phyloP scores from a whole-genome alignment of 2,113 vertebrate genomes.

The Hemiprocne comata region DNA sequence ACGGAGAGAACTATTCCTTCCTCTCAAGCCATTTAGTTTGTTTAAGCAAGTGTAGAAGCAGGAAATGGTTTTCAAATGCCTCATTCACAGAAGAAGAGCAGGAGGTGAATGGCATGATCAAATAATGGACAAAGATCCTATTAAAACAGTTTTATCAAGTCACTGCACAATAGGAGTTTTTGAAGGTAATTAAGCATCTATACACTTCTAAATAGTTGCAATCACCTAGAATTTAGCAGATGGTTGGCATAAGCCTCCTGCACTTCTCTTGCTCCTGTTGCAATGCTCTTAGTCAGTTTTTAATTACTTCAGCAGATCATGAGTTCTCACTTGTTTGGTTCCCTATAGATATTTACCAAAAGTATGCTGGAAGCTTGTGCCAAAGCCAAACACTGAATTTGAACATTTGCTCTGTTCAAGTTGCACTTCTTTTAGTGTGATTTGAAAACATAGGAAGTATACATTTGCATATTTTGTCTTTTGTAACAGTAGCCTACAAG shows the following conservation, averaged over 20 bases:
- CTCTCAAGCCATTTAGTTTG: background rate
- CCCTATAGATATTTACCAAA: background rate
- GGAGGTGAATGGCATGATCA: background rate
- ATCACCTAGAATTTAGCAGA: background rate
- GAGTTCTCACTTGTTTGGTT: background rate
- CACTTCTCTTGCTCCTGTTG: background rate
- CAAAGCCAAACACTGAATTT: background rate
- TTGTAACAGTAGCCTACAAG: background rate
- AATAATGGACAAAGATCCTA: background rate
- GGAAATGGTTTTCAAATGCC: background rate
- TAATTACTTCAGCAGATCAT: background rate
- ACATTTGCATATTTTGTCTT: background rate
- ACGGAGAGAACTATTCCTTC: background rate
- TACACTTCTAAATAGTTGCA: background rate
- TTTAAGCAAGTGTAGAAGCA: background rate
- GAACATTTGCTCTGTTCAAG: background rate
- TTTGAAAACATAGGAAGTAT: background rate
- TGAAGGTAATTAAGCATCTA: background rate
- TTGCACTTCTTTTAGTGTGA: background rate
- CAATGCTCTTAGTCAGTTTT: background rate
- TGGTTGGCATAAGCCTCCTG: background rate
- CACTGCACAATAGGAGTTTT: accelerated
- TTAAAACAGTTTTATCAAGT: background rate
- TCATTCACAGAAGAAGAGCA: background rate
- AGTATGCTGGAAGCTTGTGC: background rate